Evolutionary conservation across 2,113 vertebrate species (phyloP).

Genomic region (Mellivora capensis): DNA sequence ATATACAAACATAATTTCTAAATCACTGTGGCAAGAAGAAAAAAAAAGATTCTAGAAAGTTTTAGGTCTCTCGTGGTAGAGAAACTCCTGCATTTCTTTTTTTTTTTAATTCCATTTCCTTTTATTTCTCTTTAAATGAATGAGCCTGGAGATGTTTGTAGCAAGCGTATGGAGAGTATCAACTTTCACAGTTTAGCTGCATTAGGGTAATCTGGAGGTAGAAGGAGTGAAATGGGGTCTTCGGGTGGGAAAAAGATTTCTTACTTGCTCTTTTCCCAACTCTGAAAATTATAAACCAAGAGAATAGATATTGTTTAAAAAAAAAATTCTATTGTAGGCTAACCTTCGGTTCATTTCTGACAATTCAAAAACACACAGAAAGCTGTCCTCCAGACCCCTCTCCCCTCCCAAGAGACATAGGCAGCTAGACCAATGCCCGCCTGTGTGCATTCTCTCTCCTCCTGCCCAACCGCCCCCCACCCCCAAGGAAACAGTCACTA

Average conservation of each 20-base stretch:
- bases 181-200: constrained; percentile 16
- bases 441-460: background rate
- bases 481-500: background rate
- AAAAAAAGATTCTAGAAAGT: background rate
- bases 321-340: background rate
- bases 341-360: background rate
- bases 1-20: background rate
- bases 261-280: background rate
- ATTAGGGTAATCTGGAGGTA: background rate
- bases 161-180: constrained; percentile 42
- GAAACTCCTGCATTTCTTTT: constrained; percentile 30
- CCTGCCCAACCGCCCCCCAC: background rate
- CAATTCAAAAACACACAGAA: background rate
- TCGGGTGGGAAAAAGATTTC: background rate
- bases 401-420: background rate
- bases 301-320: background rate
- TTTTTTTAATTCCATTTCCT: background rate
- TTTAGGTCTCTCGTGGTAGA: background rate
- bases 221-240: background rate
- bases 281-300: background rate
- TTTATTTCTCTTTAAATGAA: background rate
- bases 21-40: background rate
- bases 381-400: background rate
- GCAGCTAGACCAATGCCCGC: background rate
- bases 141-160: background rate